phyloP scores from a whole-genome alignment of 2,888 invertebrate species.

The Shargacucullia verbasci region DNA sequence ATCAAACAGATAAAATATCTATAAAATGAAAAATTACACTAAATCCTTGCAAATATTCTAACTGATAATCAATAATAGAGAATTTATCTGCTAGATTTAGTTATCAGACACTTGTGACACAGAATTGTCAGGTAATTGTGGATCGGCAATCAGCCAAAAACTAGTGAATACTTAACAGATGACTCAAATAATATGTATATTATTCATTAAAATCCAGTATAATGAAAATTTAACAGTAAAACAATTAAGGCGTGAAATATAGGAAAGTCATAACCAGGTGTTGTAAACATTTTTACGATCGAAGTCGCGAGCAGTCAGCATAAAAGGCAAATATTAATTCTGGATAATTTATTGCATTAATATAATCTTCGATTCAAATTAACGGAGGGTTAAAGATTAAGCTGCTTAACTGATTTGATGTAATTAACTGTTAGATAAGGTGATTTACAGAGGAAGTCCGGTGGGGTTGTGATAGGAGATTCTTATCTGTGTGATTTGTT shows the following conservation, averaged over 20 bases:
- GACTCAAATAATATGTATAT: no score
- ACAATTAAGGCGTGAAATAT: slow-evolving; percentile 26
- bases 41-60: no score
- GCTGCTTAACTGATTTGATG: slow-evolving; percentile 12
- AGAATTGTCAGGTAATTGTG: no score
- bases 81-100: no score
- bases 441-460: slow-evolving; percentile 33
- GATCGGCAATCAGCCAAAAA: no score
- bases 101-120: no score
- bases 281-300: slow-evolving; percentile 37
- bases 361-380: slow-evolving; percentile 37
- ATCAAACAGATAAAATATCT: no score
- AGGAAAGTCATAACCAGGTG: slow-evolving; percentile 45
- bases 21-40: no score
- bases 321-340: slow-evolving; percentile 28
- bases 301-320: slow-evolving; percentile 19
- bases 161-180: no score
- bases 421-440: slow-evolving; percentile 22
- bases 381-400: slow-evolving; percentile 13
- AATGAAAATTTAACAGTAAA: slow-evolving; percentile 25
- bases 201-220: no score
- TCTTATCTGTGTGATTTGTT: slow-evolving; percentile 19
- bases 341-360: slow-evolving; percentile 32
- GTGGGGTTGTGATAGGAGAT: slow-evolving; percentile 15
- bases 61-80: no score